A percentile compares a stretch with the other conserved stretches of the same genome.
These are phyloP conservation scores for Drosophila pandora DNA, from an alignment of 1,140 invertebrate species.

Conservation along the genomic window DNA sequence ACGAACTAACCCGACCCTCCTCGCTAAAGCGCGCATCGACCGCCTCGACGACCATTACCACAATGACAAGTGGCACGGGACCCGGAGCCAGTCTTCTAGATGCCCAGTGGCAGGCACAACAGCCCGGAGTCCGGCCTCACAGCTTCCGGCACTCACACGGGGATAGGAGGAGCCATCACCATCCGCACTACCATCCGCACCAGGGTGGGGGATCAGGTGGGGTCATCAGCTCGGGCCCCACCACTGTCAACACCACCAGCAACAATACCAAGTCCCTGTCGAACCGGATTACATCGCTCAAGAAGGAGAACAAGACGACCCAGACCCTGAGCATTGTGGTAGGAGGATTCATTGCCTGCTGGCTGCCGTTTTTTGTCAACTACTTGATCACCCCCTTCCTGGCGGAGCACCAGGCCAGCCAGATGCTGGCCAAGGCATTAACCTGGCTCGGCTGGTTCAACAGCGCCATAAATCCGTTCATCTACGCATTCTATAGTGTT, in stretches of 20 bases:
- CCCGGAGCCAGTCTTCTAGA: constrained; percentile 68
- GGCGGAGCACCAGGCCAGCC: constrained; percentile 85
- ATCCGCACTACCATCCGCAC: constrained; percentile 50
- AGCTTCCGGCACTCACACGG: constrained; percentile 66
- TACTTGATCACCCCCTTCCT: constrained; percentile 92
- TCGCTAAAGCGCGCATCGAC: constrained; percentile 76
- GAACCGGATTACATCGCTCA: constrained; percentile 87
- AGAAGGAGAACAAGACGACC: constrained; percentile 93
- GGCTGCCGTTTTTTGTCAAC: constrained; percentile 95
- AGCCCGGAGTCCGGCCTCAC: constrained; percentile 40
- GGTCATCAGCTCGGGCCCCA: constrained; percentile 10
- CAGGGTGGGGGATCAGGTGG: constrained; percentile 19
- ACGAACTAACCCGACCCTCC: constrained; percentile 73
- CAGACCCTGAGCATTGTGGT: constrained; percentile 96
- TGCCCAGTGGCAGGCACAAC: constrained; percentile 63
- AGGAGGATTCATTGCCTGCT: constrained; percentile 95
- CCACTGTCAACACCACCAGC: constrained; percentile 12
- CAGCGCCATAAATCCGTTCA: constrained; percentile 94
- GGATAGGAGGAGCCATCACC: constrained; percentile 32
- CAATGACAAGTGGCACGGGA: constrained; percentile 73
- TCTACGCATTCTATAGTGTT: constrained; percentile 94
- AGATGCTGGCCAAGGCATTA: constrained; percentile 90
- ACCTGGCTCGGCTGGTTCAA: constrained; percentile 98
- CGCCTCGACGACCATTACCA: constrained; percentile 74
- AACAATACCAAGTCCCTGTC: constrained; percentile 71